Percentiles rank a stretch among this genome's conserved stretches.
phyloP scores from a whole-genome alignment of 2,113 vertebrate genomes.

The Gambusia affinis region DNA sequence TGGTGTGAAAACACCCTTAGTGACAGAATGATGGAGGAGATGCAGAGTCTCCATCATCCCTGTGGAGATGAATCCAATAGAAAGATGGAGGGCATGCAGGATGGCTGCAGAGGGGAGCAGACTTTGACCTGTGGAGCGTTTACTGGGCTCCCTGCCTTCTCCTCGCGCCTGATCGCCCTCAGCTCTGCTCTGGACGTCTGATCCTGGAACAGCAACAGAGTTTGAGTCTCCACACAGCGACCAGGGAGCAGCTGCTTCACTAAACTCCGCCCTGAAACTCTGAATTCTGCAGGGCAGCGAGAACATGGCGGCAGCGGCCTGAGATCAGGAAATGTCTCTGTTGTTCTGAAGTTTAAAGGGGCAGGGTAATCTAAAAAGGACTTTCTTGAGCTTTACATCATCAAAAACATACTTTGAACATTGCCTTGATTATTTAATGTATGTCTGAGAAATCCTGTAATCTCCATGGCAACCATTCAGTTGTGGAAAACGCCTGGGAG shows the following conservation, averaged over 20 bases:
- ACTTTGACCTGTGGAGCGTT: conserved; percentile 82
- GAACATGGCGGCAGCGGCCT: background rate
- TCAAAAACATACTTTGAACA: too few species aligned
- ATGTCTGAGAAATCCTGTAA: too few species aligned
- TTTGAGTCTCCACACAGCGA: background rate
- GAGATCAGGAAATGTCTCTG: too few species aligned
- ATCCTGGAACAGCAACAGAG: conserved; percentile 66
- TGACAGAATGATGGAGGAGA: conserved; percentile 1
- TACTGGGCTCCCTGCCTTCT: conserved; percentile 80
- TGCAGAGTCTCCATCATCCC: background rate
- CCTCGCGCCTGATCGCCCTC: conserved; percentile 85
- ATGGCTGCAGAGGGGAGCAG: conserved; percentile 7
- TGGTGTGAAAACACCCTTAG: background rate
- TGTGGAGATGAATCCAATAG: background rate
- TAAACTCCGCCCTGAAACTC: conserved; percentile 25
- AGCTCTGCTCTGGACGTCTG: conserved; percentile 86
- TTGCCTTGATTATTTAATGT: too few species aligned
- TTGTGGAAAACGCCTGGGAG: too few species aligned
- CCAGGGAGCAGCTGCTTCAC: background rate
- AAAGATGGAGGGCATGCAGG: conserved; percentile 37
- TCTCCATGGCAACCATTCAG: too few species aligned
- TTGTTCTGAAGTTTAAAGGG: too few species aligned
- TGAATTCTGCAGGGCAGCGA: background rate
- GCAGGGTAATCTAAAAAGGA: too few species aligned
- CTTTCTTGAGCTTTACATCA: too few species aligned